These are phyloP conservation scores for Corbicula japonica DNA, from an alignment of 2,888 invertebrate genomes.

Conservation along the genomic window DNA sequence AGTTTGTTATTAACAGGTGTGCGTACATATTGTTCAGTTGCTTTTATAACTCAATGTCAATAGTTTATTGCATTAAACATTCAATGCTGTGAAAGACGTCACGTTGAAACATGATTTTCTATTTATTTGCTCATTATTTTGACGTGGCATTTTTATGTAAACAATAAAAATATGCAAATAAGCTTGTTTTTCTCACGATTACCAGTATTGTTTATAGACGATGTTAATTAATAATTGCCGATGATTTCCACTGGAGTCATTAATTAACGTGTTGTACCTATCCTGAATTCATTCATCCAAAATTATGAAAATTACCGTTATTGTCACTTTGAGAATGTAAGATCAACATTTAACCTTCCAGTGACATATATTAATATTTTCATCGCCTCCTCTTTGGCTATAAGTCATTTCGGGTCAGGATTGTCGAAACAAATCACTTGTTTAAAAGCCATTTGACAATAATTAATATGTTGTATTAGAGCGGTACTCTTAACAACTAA, in stretches of 20 bases:
- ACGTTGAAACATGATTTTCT: too few relatives aligned
- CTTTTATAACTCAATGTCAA: too few relatives aligned
- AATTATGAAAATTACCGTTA: slow-evolving; percentile 19
- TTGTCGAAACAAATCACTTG: slow-evolving; percentile 29
- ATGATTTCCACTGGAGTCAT: slow-evolving; percentile 28
- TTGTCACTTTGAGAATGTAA: slow-evolving; percentile 22
- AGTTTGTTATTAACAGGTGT: too few relatives aligned
- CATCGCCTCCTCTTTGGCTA: slow-evolving; percentile 5
- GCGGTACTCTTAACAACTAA: too few relatives aligned
- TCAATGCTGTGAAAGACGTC: too few relatives aligned
- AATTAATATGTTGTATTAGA: slow-evolving; percentile 5
- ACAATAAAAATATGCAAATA: slow-evolving; percentile 14
- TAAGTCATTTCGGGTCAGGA: slow-evolving; percentile 27
- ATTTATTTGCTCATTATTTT: too few relatives aligned
- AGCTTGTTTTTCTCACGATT: slow-evolving; percentile 12
- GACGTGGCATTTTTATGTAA: too few relatives aligned
- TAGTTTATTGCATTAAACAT: too few relatives aligned
- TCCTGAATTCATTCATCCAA: slow-evolving; percentile 33
- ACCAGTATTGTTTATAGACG: slow-evolving; percentile 35
- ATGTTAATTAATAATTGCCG: slow-evolving; percentile 38
- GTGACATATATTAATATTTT: slow-evolving; percentile 37
- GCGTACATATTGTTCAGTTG: too few relatives aligned
- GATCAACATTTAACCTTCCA: slow-evolving; percentile 42
- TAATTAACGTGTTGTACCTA: slow-evolving; percentile 34
- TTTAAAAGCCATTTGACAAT: slow-evolving; percentile 14